Percentiles rank a stretch among this genome's conserved stretches.
Conservation (phyloP, 2,113 vertebrate species). For the Struthidea cinerea region DNA sequence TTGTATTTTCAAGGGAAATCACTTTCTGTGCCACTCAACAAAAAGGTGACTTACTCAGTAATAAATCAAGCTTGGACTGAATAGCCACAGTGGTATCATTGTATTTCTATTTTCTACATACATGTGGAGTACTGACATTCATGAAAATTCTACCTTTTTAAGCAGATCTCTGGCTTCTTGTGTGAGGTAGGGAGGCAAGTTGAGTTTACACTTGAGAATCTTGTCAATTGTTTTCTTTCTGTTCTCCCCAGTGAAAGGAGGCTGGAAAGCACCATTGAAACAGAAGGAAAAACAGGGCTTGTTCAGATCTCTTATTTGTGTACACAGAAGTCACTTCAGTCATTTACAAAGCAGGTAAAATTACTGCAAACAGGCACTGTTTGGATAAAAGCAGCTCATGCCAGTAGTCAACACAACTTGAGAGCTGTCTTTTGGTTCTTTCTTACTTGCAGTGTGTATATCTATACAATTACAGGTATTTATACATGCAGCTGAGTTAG, state of each 20-base stretch:
- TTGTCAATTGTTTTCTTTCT: conserved; percentile 98
- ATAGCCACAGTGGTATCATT: neutral
- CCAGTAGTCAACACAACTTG: neutral
- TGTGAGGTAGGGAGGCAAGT: conserved; percentile 99
- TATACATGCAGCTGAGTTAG: neutral
- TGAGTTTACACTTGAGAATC: conserved; percentile 98
- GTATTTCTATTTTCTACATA: neutral
- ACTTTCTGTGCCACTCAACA: neutral
- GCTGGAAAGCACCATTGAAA: conserved; percentile 70
- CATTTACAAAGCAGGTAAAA: neutral
- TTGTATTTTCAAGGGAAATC: conserved; percentile 5
- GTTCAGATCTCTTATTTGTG: neutral
- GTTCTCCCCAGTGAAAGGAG: conserved; percentile 96
- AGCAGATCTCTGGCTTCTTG: conserved; percentile 98
- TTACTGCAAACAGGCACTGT: neutral
- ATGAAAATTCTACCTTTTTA: conserved; percentile 83
- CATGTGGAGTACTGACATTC: neutral
- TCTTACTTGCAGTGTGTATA: neutral
- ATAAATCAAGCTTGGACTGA: neutral
- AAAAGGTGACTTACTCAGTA: neutral
- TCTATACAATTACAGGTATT: neutral
- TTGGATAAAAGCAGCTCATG: neutral
- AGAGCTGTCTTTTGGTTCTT: neutral
- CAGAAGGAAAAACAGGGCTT: neutral
- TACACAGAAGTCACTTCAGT: neutral